Evolutionary conservation across 2,888 invertebrate genomes (phyloP), one percentile per base, ranked within the genome.

Genomic region (Caenorhabditis macrosperma): DNA sequence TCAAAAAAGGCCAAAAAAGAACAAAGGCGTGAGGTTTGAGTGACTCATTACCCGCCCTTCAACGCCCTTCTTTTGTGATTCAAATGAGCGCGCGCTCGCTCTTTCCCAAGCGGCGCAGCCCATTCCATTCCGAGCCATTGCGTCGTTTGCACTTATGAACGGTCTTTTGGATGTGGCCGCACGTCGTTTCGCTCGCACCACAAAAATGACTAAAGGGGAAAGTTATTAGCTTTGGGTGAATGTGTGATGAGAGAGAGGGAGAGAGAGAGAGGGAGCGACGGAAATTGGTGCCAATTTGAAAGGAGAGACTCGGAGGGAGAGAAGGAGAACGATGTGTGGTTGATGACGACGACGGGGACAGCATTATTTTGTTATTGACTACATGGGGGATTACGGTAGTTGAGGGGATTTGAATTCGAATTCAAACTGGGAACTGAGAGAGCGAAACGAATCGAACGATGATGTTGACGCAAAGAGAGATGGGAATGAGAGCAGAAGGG

Each of bases 71-170:
- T 30, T 61, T 71, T 72, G 72, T 72, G 66, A 66, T 75, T 67
- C 75, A 75, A 66, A 75, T 66, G 60, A 57, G 61, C 28, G 48
- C n/a, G 50, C 52, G 60, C 50, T 41, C 33, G 26, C 41, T 35
- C 44, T 67, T 66, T 50, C 17, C 52, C 20, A 6, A 3, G 9
- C 41, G 4, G 15, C 6, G 9, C 15, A 3, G 46, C 12, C 52
- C 26, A 28, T 52, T 28, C 52, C 52, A 66, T 69, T 60, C 50
- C 60, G 69, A 60, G 60, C 69, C 69, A 69, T 69, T 67, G 52
- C 28, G 50, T 12, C 54, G 26, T 44, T 33, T 64, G 74, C 50
- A 72, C 72, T 72, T 72, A 35, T n/a, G 41, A 59, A 52, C 38
- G 28, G 41, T 54, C 52, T 38, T 38, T 38, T 12, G 38, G 38